Conservation (phyloP, 2,888 invertebrate genomes). For the Macropis europaea region DNA sequence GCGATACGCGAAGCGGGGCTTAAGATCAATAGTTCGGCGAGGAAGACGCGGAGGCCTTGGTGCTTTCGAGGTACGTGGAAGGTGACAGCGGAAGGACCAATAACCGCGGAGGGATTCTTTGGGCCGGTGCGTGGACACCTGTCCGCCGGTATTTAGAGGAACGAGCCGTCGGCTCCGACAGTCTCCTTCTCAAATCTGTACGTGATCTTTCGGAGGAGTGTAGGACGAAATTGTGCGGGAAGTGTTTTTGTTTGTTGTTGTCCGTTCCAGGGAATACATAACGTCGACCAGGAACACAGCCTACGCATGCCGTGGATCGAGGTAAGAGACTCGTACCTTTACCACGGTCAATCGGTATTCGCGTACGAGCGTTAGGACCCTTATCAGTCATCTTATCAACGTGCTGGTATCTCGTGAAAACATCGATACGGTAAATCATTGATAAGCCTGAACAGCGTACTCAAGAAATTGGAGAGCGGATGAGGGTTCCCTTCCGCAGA, state of each 20-base stretch:
- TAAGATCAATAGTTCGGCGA: slow-evolving; percentile 51
- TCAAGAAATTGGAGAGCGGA: not conserved
- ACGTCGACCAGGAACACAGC: slow-evolving; percentile 52
- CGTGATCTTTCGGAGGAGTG: too few species aligned
- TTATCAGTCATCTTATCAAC: slow-evolving; percentile 17
- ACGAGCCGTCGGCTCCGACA: too few species aligned
- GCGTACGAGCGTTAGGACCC: not conserved
- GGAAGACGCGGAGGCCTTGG: slow-evolving; percentile 39
- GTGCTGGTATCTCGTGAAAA: slow-evolving; percentile 1
- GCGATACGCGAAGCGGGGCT: slow-evolving; percentile 48
- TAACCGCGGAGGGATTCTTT: not conserved
- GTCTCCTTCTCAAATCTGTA: too few species aligned
- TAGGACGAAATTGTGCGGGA: slow-evolving; percentile 18
- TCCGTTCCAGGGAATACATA: slow-evolving; percentile 42
- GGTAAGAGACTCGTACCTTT: slow-evolving; percentile 61
- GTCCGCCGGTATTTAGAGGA: too few species aligned
- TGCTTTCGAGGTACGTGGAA: not conserved
- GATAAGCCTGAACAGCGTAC: slow-evolving; percentile 11
- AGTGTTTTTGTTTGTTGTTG: slow-evolving; percentile 49
- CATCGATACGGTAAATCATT: slow-evolving; percentile 33
- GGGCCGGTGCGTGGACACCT: slow-evolving; percentile 5
- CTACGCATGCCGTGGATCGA: slow-evolving; percentile 72
- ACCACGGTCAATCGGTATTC: not conserved
- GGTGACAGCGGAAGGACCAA: not conserved
- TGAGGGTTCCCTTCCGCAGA: not conserved